Conservation (phyloP, 2,113 vertebrate species). For the Fukomys damarensis region DNA sequence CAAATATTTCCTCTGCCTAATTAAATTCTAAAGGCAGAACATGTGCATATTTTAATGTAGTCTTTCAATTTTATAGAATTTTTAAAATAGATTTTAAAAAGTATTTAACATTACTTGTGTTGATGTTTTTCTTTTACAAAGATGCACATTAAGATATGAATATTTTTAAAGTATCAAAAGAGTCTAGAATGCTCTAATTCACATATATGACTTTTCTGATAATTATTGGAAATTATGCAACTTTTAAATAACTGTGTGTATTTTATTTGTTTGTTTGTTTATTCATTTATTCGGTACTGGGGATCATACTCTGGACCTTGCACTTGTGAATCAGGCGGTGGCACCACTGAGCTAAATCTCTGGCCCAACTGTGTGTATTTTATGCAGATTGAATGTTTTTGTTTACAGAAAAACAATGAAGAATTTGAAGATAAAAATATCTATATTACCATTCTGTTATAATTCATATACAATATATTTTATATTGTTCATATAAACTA, state of each 20-base stretch:
- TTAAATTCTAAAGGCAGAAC: neutral
- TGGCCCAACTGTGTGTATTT: neutral
- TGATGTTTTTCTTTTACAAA: neutral
- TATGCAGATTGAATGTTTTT: neutral
- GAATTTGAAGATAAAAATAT: neutral
- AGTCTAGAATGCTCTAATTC: neutral
- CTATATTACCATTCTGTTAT: neutral
- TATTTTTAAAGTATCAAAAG: too few relatives aligned
- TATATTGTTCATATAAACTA: neutral
- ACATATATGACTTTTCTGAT: neutral
- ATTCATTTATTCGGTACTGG: too few relatives aligned
- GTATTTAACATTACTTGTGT: neutral
- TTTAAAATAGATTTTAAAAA: neutral
- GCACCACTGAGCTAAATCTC: too few relatives aligned
- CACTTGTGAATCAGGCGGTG: too few relatives aligned
- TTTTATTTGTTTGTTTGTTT: too few relatives aligned
- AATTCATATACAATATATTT: neutral
- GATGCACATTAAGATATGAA: too few relatives aligned
- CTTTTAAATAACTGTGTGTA: neutral
- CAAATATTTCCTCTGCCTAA: neutral
- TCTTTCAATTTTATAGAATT: neutral
- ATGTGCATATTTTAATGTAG: neutral
- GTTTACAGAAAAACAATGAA: neutral
- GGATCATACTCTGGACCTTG: too few relatives aligned
- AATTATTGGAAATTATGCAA: too few relatives aligned